phyloP scores from a whole-genome alignment of 2,888 invertebrate species.

The Luperina testacea region DNA sequence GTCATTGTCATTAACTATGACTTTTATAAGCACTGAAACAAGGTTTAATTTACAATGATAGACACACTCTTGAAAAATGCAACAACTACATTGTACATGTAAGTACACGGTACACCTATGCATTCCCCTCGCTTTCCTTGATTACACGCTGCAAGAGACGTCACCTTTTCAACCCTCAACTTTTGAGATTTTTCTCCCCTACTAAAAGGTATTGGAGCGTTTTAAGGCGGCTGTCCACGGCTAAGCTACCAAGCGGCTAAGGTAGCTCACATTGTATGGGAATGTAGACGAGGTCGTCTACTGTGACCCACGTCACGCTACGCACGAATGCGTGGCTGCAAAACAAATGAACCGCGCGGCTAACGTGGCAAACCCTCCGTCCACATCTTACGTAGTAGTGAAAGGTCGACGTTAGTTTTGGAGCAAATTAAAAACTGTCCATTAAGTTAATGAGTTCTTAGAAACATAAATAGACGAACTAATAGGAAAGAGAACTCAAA shows the following conservation, averaged over 20 bases:
- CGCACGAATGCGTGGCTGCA: not conserved
- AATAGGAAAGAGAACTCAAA: no score
- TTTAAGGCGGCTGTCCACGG: not conserved
- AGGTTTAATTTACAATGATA: slow-evolving; percentile 3
- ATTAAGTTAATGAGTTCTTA: slow-evolving; percentile 41
- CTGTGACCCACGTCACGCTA: not conserved
- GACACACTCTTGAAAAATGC: not conserved
- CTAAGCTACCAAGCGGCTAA: not conserved
- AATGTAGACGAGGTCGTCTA: not conserved
- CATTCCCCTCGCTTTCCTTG: slow-evolving; percentile 46
- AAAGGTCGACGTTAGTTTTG: slow-evolving; percentile 24
- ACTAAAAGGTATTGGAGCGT: slow-evolving; percentile 33
- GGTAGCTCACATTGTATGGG: not conserved
- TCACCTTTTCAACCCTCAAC: slow-evolving; percentile 34
- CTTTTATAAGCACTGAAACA: not conserved
- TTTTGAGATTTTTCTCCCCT: slow-evolving; percentile 32
- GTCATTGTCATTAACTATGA: not conserved
- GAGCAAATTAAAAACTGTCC: slow-evolving; percentile 39
- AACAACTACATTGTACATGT: not conserved
- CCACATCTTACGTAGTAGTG: not conserved
- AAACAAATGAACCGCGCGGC: not conserved
- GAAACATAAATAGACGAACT: slow-evolving; percentile 20
- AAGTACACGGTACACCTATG: not conserved
- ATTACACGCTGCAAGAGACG: slow-evolving; percentile 50
- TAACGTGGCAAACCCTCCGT: not conserved